Percentiles rank a stretch among this genome's conserved stretches.
Evolutionary conservation across 2,888 invertebrate species (phyloP).

Genomic region (Perdita meconis): DNA sequence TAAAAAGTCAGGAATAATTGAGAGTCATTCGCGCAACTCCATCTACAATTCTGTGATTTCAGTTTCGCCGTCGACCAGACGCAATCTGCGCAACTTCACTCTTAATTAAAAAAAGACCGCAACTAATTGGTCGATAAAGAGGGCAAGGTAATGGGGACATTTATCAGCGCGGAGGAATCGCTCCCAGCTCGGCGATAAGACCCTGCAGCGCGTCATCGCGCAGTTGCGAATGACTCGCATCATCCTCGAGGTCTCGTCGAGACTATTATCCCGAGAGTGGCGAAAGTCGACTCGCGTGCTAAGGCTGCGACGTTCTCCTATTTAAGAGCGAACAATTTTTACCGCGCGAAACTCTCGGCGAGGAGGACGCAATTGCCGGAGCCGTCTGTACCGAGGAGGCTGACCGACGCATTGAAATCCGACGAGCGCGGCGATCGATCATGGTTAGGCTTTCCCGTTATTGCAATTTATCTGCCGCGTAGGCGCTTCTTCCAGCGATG

Average conservation of each 20-base stretch:
- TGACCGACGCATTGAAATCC: constrained; percentile 5
- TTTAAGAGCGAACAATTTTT: too few species aligned
- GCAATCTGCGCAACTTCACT: too few species aligned
- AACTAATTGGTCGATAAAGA: too few species aligned
- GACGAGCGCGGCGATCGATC: constrained; percentile 33
- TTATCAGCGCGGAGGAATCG: too few species aligned
- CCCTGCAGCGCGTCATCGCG: neutral
- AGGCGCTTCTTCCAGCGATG: constrained; percentile 13
- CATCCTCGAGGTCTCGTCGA: neutral
- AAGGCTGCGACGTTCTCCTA: neutral
- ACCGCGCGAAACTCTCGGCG: too few species aligned
- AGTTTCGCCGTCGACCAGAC: too few species aligned
- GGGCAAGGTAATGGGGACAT: too few species aligned
- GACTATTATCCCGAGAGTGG: neutral
- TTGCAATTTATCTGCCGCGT: constrained; percentile 26
- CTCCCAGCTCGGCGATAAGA: too few species aligned
- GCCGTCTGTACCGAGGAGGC: constrained; percentile 24
- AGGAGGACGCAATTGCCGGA: neutral
- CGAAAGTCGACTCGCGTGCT: neutral
- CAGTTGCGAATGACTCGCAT: neutral
- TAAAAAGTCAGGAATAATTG: too few species aligned
- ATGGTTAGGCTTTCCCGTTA: constrained; percentile 6
- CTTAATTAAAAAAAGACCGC: too few species aligned
- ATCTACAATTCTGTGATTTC: too few species aligned
- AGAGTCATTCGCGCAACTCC: too few species aligned